Conservation (phyloP, 2,888 invertebrate species). For the Orthosia gothica region DNA sequence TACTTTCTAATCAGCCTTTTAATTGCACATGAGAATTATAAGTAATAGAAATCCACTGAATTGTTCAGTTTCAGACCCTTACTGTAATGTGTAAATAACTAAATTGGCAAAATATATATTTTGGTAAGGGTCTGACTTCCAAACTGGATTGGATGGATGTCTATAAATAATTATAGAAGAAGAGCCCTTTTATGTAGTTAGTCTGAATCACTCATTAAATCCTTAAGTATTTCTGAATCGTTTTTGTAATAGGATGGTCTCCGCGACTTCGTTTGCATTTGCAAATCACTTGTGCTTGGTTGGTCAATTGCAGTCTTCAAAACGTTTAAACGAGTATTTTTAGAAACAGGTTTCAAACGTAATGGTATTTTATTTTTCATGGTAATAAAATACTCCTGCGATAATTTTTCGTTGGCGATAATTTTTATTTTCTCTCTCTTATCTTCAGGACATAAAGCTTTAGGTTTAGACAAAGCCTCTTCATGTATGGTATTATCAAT, state of each 20-base stretch:
- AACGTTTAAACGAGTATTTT: slow-evolving; percentile 2
- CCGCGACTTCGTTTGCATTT: background rate
- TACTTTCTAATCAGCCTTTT: too few species aligned
- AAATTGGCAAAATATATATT: too few species aligned
- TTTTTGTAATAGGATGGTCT: slow-evolving; percentile 5
- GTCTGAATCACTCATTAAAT: background rate
- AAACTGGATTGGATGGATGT: background rate
- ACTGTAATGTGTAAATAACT: too few species aligned
- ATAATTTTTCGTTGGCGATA: background rate
- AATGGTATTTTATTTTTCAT: slow-evolving; percentile 7
- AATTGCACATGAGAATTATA: too few species aligned
- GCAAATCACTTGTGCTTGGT: slow-evolving; percentile 1
- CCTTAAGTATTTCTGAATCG: background rate
- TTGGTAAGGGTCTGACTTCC: background rate
- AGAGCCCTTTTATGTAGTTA: background rate
- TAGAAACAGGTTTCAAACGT: slow-evolving; percentile 5
- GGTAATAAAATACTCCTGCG: background rate
- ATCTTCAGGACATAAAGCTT: background rate
- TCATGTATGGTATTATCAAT: slow-evolving; percentile 7
- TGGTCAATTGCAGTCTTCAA: background rate
- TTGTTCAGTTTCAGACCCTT: too few species aligned
- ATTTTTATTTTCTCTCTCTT: background rate
- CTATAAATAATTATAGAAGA: background rate
- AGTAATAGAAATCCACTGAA: too few species aligned
- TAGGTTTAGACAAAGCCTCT: background rate